Percentiles rank a stretch among this genome's conserved stretches.
These are phyloP conservation scores for Tiphia femorata DNA, from an alignment of 2,888 invertebrate genomes.

Conservation along the genomic window DNA sequence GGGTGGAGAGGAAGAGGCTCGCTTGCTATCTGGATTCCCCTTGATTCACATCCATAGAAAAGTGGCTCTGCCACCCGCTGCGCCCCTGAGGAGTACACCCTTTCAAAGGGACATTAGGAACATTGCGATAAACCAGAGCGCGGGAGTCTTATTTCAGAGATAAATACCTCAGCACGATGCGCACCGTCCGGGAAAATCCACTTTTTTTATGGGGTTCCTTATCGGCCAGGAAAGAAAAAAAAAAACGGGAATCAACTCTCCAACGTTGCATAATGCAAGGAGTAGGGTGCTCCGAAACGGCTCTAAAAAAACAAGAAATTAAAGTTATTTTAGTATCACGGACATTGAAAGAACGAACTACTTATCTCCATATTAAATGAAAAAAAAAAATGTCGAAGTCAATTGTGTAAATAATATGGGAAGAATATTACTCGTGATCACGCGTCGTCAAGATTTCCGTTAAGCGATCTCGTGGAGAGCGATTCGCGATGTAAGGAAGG, in stretches of 20 bases:
- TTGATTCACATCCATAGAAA: slow-evolving; percentile 51
- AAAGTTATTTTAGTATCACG: too few relatives aligned
- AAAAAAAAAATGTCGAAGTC: too few relatives aligned
- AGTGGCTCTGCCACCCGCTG: slow-evolving; percentile 34
- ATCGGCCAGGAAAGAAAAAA: too few relatives aligned
- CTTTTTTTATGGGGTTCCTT: background rate
- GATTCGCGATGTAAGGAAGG: slow-evolving; percentile 9
- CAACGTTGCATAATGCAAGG: too few relatives aligned
- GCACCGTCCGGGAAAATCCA: background rate
- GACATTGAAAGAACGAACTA: too few relatives aligned
- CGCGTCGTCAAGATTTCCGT: slow-evolving; percentile 10
- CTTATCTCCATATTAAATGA: too few relatives aligned
- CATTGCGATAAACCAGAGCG: slow-evolving; percentile 29
- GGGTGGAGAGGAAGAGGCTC: slow-evolving; percentile 57
- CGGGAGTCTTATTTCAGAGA: background rate
- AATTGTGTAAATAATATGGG: too few relatives aligned
- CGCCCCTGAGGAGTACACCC: slow-evolving; percentile 31
- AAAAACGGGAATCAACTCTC: too few relatives aligned
- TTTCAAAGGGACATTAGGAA: slow-evolving; percentile 57
- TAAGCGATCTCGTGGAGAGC: too few relatives aligned
- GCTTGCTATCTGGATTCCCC: slow-evolving; percentile 55
- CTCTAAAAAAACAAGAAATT: too few relatives aligned
- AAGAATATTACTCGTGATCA: too few relatives aligned
- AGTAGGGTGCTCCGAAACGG: too few relatives aligned
- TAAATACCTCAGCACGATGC: background rate